phyloP scores from a whole-genome alignment of 2,113 vertebrate genomes.

The Lagopus muta region DNA sequence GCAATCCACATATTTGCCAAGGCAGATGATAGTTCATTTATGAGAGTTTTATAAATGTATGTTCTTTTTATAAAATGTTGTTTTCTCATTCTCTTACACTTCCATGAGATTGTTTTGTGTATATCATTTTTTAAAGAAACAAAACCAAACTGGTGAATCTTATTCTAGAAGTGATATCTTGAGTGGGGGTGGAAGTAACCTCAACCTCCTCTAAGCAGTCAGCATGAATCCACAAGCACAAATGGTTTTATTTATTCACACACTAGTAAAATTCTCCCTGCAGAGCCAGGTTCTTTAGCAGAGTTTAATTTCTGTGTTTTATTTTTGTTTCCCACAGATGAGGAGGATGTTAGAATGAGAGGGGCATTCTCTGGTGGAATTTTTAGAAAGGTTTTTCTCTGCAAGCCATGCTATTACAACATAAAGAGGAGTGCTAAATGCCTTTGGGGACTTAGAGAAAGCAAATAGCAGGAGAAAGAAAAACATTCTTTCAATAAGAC shows the following conservation, averaged over 20 bases:
- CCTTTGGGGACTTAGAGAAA: neutral
- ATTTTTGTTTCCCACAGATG: slow-evolving; percentile 46
- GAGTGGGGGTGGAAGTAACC: neutral
- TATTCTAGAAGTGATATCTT: neutral
- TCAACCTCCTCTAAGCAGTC: neutral
- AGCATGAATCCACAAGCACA: slow-evolving; percentile 26
- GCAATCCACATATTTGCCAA: neutral
- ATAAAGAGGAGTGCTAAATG: neutral
- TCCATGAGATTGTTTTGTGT: neutral
- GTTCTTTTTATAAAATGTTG: neutral
- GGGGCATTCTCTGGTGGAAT: neutral
- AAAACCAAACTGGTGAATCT: neutral
- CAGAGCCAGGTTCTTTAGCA: slow-evolving; percentile 14
- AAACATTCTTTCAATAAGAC: neutral
- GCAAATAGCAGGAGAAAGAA: neutral
- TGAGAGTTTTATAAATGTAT: neutral
- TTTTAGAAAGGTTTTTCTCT: neutral
- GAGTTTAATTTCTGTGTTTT: slow-evolving; percentile 26
- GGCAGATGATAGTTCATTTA: neutral
- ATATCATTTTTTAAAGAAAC: neutral
- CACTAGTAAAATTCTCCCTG: slow-evolving; percentile 40
- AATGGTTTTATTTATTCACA: slow-evolving; percentile 59
- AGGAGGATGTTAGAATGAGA: slow-evolving; percentile 4
- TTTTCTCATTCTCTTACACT: neutral
- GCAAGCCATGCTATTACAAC: neutral